Conservation (phyloP, 2,888 invertebrate species). For the Dilophus febrilis region DNA sequence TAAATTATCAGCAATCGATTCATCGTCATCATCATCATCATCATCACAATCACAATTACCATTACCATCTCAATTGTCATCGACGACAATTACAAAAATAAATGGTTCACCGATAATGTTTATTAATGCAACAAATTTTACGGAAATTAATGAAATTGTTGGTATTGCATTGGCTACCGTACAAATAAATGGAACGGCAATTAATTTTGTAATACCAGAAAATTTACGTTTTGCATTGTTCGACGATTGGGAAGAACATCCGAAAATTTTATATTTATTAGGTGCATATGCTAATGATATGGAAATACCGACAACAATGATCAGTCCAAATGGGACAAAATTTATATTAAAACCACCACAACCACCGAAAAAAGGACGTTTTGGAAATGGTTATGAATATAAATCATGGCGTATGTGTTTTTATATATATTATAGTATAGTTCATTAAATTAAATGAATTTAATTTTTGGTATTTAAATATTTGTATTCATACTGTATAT, state of each 20-base stretch:
- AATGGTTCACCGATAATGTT: conserved; percentile 8
- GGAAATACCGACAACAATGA: conserved; percentile 22
- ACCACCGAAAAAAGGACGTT: conserved; percentile 21
- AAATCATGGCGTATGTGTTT: conserved; percentile 8
- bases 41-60: conserved; percentile 19
- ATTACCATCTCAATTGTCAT: no score
- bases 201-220: conserved; percentile 26
- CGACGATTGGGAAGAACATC: conserved; percentile 22
- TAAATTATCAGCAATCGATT: no score
- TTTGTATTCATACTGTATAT: not conserved
- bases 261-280: conserved; percentile 20
- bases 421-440: not conserved
- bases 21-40: no score
- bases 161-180: conserved; percentile 21
- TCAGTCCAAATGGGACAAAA: conserved; percentile 20
- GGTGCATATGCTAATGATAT: conserved; percentile 24
- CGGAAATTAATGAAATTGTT: conserved; percentile 16
- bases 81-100: no score
- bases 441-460: no score
- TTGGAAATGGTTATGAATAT: conserved; percentile 22
- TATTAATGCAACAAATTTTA: conserved; percentile 21
- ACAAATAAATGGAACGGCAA: conserved; percentile 20
- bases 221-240: conserved; percentile 23
- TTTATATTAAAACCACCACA: conserved; percentile 23
- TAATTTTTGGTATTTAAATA: not conserved